Evolutionary conservation across 2,113 vertebrate species (phyloP).

Genomic region (Protobothrops flavoviridis): DNA sequence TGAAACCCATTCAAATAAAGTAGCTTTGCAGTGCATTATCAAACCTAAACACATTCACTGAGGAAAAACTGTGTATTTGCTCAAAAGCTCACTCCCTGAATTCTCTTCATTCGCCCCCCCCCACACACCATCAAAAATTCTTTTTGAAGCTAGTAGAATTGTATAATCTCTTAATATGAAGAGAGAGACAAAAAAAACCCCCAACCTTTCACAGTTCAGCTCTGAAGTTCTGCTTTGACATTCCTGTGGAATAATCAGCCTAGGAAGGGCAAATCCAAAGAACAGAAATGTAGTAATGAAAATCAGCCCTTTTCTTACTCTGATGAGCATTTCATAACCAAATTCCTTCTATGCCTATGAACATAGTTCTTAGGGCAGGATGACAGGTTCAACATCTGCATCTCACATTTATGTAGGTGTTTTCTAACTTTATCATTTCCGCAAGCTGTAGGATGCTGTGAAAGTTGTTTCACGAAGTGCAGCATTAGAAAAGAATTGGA

Average conservation of each 20-base stretch:
- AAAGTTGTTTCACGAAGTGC: constrained; percentile 23
- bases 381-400: neutral
- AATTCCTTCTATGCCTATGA: neutral
- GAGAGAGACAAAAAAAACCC: neutral
- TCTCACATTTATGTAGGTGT: constrained; percentile 17
- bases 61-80: neutral
- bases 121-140: neutral
- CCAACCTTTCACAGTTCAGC: neutral
- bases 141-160: neutral
- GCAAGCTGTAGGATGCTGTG: neutral
- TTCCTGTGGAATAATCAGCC: neutral
- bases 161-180: neutral
- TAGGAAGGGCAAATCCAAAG: neutral
- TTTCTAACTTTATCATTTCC: constrained; percentile 17
- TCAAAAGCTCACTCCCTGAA: neutral
- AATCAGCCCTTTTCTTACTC: neutral
- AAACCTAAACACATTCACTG: neutral
- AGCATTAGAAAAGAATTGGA: constrained; percentile 13
- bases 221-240: neutral
- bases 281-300: neutral
- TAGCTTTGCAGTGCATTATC: neutral
- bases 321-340: neutral
- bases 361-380: neutral
- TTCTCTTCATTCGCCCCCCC: neutral
- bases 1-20: neutral